phyloP scores from a whole-genome alignment of 2,888 invertebrate species.

The Ditylenchus weischeri region DNA sequence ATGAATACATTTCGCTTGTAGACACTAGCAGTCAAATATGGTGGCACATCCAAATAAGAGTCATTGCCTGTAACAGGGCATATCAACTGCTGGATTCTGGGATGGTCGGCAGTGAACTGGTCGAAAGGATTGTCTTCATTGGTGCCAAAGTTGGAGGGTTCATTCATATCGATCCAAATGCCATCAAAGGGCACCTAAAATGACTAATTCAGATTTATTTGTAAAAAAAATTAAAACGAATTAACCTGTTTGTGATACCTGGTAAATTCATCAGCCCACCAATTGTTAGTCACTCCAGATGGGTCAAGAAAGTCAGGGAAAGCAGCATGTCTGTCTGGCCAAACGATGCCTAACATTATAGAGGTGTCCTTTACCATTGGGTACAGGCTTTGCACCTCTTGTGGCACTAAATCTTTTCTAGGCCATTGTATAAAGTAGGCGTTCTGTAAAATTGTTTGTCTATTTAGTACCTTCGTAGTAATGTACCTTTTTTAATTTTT shows the following conservation, averaged over 20 bases:
- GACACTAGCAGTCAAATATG: constrained; percentile 35
- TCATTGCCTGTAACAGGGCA: constrained; percentile 48
- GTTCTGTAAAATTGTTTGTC: constrained; percentile 12
- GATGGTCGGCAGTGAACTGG: constrained; percentile 35
- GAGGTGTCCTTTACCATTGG: constrained; percentile 32
- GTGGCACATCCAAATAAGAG: constrained; percentile 46
- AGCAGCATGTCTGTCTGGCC: constrained; percentile 44
- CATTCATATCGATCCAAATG: constrained; percentile 87
- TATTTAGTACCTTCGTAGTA: no score
- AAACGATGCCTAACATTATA: constrained; percentile 41
- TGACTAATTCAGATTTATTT: not conserved
- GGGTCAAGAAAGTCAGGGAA: constrained; percentile 54
- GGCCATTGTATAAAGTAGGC: constrained; percentile 38
- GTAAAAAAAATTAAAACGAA: no score
- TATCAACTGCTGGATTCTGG: constrained; percentile 40
- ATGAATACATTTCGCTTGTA: not conserved
- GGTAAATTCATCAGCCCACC: constrained; percentile 53
- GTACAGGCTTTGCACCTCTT: constrained; percentile 29
- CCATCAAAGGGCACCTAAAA: constrained; percentile 71
- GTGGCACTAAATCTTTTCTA: constrained; percentile 32
- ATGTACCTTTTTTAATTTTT: not conserved
- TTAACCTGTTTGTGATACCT: constrained; percentile 29
- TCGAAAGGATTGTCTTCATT: constrained; percentile 35
- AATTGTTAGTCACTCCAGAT: constrained; percentile 44
- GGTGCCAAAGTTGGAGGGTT: constrained; percentile 74